Base-by-base conservation (phyloP, 2,113 vertebrate genomes). In the Taxidea taxus region DNA sequence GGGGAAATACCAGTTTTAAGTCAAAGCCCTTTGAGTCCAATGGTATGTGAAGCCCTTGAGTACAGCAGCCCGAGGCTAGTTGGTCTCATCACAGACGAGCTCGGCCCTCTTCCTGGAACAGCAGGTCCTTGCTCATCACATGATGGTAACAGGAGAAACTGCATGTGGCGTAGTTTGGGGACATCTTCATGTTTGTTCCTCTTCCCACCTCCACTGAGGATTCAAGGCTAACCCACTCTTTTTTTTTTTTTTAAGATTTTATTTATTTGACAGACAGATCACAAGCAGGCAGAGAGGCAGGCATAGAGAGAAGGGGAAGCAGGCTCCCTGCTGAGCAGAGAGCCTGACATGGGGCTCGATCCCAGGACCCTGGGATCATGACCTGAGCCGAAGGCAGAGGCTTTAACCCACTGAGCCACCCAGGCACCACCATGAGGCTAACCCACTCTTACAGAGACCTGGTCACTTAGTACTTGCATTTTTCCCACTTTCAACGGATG, bases 91-190 rank as follows among this genome's bases (percentile, higher is more conserved):
- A 9, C 29, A 39, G 27, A 14, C 1, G 1, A 4, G 11, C 44
- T 68, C 66, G 10, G 34, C 3, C 0, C 11, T 54, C 2, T 56
- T 31, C 51, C n/a, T 39, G 7, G 7, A 37, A 39, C 1, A 29
- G 39, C 12, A 15, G 74, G 54, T 49, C 29, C 3, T 0, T 6
- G 0, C 4, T 34, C 9, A 29, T 75, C 51, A 2, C 0, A 0
- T 20, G 7, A 20, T 2, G 58, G 20, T 25, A 29, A n/a, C 2
- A 11, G 31, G 25, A 42, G 58, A 6, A 7, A 42, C 39, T 47
- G 44, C n/a, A 4, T 6, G 23, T 16, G 42, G 27, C 31, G 25
- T 8, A 15, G 37, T n/a, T 15, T 1, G 1, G 5, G 29, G 10
- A 27, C 1, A 8, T 9, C 21, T 20, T 60, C 1, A 3, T 13